Evolutionary conservation across 2,113 vertebrate species (phyloP), one percentile per base, ranked within the genome.

Genomic region (Paratilapia polleni): DNA sequence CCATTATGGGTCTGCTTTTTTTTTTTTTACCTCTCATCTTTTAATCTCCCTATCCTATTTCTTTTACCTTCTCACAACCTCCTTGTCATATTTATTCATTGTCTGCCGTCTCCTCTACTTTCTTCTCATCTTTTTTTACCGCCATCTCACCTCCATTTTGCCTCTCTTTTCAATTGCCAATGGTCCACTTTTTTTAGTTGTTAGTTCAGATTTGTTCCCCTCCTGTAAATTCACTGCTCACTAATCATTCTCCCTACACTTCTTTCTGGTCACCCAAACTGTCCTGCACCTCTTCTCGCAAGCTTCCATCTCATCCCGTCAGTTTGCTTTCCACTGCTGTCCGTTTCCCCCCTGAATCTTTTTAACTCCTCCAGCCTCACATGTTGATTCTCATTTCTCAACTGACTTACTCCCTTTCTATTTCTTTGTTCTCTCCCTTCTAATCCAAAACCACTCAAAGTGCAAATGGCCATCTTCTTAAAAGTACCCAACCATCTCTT

Each of bases 401-500:
- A 14, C 68, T 73, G 47, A 86, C 56, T 59, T 26, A 56, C 57
- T 86, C 31, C 20, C 17, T 77, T 79, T 81, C 19, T 66, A n/a
- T 80, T 78, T 52, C 57, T 88, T 56, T 9, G 13, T 70, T 81
- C 43, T 61, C 15, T 79, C 78, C 82, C 74, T 87, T 68, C 57
- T 62, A 17, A 56, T 80, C 60, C 34, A 84, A 63, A 73, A 60
- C 14, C n/a, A 58, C 59, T 85, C 66, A 84, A 77, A 83, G 73
- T 38, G 43, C 24, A 52, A 80, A 68, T 68, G 62, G 58, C 61
- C 38, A 59, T 36, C 57, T 52, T 78, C 64, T 49, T 61, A 61
- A 84, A 82, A 87, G 31, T 58, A 43, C 56, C 57, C 17, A 64
- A 82, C 38, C 64, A 77, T 77, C 34, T 66, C 58, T 87, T 87